These are phyloP conservation scores for Pleuronectes platessa DNA, from an alignment of 2,113 vertebrate species.

Conservation along the genomic window DNA sequence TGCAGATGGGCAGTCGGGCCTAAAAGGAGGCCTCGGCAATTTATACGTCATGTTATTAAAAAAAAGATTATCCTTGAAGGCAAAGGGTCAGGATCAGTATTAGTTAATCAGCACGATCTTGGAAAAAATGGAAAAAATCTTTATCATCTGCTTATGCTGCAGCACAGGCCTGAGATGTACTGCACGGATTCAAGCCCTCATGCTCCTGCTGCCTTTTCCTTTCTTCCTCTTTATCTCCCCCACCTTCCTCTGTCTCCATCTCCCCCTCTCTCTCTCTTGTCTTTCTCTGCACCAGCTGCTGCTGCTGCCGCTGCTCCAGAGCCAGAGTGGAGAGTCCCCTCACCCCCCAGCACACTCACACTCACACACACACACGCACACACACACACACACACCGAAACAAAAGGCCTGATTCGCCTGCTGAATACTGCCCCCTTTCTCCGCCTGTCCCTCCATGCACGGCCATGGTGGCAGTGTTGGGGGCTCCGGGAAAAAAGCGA, in stretches of 20 bases:
- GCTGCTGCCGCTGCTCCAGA: constrained; percentile 66
- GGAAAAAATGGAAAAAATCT: too few relatives aligned
- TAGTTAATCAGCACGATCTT: not conserved
- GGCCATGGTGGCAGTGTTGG: constrained; percentile 45
- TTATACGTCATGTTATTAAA: not conserved
- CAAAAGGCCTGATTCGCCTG: constrained; percentile 84
- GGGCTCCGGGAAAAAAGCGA: constrained; percentile 56
- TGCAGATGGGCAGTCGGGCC: not conserved
- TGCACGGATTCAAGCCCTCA: constrained; percentile 16
- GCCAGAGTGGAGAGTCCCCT: constrained; percentile 75
- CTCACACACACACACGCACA: not conserved
- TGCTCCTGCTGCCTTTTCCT: constrained; percentile 41
- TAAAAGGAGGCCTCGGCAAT: constrained; percentile 12
- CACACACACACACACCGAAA: constrained; percentile 63
- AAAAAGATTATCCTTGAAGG: not conserved
- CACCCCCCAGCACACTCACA: constrained; percentile 67
- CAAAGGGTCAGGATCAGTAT: not conserved
- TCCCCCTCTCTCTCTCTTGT: constrained; percentile 54
- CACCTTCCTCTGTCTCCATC: constrained; percentile 57
- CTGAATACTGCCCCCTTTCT: constrained; percentile 80
- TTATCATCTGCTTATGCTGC: not conserved
- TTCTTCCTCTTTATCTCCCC: constrained; percentile 51
- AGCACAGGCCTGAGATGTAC: constrained; percentile 5
- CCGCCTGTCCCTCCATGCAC: constrained; percentile 66
- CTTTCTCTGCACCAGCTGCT: constrained; percentile 78